Evolutionary conservation across 2,888 invertebrate species (phyloP), one percentile per base, ranked within the genome.

Genomic region (Drosophila macrothrix): DNA sequence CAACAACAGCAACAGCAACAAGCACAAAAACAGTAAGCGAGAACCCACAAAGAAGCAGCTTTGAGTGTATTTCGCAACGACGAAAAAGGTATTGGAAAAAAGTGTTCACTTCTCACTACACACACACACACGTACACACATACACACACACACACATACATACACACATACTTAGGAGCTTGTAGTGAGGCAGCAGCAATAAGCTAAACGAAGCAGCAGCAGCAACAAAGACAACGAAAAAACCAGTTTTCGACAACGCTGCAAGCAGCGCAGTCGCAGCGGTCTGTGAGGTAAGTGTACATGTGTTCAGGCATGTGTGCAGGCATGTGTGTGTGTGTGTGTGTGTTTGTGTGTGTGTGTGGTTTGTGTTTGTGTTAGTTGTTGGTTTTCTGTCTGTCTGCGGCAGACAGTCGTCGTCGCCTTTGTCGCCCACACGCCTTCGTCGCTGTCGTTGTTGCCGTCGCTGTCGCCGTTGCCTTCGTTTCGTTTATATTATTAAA

Each of bases 201-300:
- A 68, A 70, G 70, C 70, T 54, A 62, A 62, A 50, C 41, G 65
- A 54, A 78, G 39, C 61, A 78, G 49, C 66, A 69, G 43, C 67
- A 22, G 22, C 46, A 63, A 49, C 46, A 61, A 52, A 78, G 63
- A 59, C 58, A 74, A 66, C 53, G 66, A 71, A 65, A 50, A 88
- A 86, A 86, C 87, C 90, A 74, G 90, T 86, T 90, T 88, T 90
- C 56, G 74, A 73, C 76, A 73, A 80, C 73, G 76, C 76, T 75
- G 73, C 79, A 53, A 76, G 84, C 89, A 85, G 90, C 84, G 84
- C 90, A 90, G 88, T 88, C 84, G 86, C 86, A 90, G 78, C 90
- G 78, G 61, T 59, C 28, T 59, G 35, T 69, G 58, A 72, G 85
- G 90, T 86, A 71, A 80, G 81, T 72, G 73, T 63, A n/a, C n/a